Percentiles rank a stretch among this genome's conserved stretches.
Evolutionary conservation across 2,113 vertebrate species (phyloP).

Genomic region (Calcarius ornatus): DNA sequence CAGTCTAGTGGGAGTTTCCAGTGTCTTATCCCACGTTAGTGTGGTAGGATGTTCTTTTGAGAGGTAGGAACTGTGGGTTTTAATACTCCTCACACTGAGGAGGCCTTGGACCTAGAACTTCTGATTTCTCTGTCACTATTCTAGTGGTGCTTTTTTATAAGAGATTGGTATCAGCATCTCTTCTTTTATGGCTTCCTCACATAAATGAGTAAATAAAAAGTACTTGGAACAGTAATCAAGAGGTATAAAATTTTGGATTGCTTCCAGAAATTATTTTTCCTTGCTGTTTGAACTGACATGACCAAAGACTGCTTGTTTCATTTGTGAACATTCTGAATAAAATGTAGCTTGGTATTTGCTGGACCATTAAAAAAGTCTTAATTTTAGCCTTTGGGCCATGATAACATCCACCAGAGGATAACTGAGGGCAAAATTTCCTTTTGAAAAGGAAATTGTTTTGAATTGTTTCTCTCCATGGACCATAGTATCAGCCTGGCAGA

Average conservation of each 20-base stretch:
- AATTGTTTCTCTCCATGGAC: neutral
- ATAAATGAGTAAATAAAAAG: neutral
- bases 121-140: neutral
- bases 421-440: neutral
- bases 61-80: neutral
- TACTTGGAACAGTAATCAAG: neutral
- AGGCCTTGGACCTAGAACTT: neutral
- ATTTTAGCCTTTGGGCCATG: neutral
- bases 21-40: neutral
- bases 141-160: neutral
- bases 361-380: neutral
- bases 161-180: neutral
- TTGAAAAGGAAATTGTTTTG: too few relatives aligned
- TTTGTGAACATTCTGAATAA: neutral
- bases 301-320: neutral
- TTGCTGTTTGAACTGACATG: neutral
- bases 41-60: neutral
- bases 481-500: neutral
- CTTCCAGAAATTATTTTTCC: neutral
- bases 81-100: neutral
- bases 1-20: neutral
- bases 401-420: neutral
- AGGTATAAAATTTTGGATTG: neutral
- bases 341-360: neutral
- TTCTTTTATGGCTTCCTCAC: neutral